These are phyloP conservation scores for Serripes groenlandicus DNA, from an alignment of 2,888 invertebrate species.

Conservation along the genomic window DNA sequence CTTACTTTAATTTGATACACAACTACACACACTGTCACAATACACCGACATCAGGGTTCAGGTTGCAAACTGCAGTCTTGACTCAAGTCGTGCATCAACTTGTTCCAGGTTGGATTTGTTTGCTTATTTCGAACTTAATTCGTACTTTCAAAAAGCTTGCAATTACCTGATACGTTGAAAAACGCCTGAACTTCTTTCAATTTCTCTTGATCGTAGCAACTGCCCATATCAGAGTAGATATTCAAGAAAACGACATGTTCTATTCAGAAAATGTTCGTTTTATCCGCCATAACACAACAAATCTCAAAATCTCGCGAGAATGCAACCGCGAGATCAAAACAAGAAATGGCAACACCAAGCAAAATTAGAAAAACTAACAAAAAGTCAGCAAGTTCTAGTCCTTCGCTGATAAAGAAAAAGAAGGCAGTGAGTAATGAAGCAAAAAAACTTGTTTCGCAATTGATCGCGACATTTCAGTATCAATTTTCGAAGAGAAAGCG, in stretches of 20 bases:
- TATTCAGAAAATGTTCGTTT: neutral
- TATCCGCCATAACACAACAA: constrained; percentile 43
- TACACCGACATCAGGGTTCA: too few relatives aligned
- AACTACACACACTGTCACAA: too few relatives aligned
- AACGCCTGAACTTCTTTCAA: constrained; percentile 50
- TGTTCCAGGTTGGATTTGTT: neutral
- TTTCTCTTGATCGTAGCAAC: constrained; percentile 41
- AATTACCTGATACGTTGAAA: constrained; percentile 60
- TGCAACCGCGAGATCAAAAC: neutral
- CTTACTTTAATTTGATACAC: too few relatives aligned
- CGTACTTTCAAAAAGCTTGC: neutral
- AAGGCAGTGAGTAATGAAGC: neutral
- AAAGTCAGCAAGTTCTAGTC: constrained; percentile 32
- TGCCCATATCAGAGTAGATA: constrained; percentile 32
- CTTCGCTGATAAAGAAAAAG: constrained; percentile 35
- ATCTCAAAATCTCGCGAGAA: constrained; percentile 32
- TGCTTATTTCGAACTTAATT: neutral
- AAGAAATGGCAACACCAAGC: constrained; percentile 53
- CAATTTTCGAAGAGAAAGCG: too few relatives aligned
- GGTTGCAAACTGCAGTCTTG: too few relatives aligned
- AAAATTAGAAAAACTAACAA: constrained; percentile 46
- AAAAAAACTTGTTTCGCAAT: neutral
- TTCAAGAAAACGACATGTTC: neutral
- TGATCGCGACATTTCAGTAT: too few relatives aligned
- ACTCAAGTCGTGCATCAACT: constrained; percentile 30